Evolutionary conservation across 2,888 invertebrate species (phyloP).

Genomic region (Rhynchonema sp.): DNA sequence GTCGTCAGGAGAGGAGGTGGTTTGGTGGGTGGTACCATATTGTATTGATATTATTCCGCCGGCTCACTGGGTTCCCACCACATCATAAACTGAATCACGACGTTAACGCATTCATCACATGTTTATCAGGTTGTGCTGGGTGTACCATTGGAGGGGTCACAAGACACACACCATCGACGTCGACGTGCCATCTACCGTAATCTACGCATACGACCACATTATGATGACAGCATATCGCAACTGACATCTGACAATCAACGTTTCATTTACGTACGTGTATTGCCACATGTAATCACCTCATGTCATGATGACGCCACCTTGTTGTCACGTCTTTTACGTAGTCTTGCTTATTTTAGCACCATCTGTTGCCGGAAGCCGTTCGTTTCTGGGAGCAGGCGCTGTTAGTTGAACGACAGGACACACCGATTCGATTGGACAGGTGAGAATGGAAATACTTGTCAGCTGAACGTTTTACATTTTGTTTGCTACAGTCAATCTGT

Average conservation of each 20-base stretch:
- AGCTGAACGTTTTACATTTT: too few species aligned
- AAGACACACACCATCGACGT: not conserved
- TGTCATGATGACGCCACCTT: too few species aligned
- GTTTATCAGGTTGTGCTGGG: not conserved
- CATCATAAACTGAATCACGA: too few species aligned
- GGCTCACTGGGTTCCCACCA: too few species aligned
- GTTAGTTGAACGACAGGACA: constrained; percentile 9
- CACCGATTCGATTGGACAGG: constrained; percentile 10
- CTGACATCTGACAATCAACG: not conserved
- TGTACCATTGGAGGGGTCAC: not conserved
- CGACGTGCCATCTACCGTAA: not conserved
- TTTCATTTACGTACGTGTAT: not conserved
- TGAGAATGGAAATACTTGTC: not conserved
- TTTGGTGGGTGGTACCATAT: too few species aligned
- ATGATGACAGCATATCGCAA: not conserved
- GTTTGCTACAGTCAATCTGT: too few species aligned
- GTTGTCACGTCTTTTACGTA: too few species aligned
- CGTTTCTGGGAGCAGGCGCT: constrained; percentile 17
- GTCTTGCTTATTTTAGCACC: not conserved
- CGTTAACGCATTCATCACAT: too few species aligned
- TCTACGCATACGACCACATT: not conserved
- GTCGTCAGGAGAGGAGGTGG: too few species aligned
- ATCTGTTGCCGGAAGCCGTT: constrained; percentile 13
- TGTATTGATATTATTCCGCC: too few species aligned
- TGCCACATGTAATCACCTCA: not conserved